phyloP scores from a whole-genome alignment of 2,797 vertebrate species.

The Mormyrops attenuatus region DNA sequence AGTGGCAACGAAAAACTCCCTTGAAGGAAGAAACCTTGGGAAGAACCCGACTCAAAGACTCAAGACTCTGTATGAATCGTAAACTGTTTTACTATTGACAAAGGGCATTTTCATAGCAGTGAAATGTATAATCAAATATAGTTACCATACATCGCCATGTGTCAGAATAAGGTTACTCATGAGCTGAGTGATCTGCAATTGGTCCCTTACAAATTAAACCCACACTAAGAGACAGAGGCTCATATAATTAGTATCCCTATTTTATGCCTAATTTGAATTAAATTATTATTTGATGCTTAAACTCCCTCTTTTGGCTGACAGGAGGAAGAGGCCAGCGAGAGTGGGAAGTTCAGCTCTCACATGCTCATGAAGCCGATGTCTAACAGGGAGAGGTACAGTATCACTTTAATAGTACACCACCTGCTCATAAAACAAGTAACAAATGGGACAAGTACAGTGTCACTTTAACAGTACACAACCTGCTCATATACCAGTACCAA shows the following conservation, averaged over 20 bases:
- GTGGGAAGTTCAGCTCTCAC: constrained; percentile 66
- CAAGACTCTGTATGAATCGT: background rate
- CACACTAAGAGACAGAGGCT: background rate
- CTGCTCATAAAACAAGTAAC: constrained; percentile 87
- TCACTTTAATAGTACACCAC: constrained; percentile 31
- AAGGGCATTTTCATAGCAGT: background rate
- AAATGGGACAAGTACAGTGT: background rate
- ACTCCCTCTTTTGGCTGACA: constrained; percentile 17
- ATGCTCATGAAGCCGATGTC: constrained; percentile 93
- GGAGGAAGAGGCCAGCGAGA: constrained; percentile 34
- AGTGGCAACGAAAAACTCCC: background rate
- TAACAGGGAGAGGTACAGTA: constrained; percentile 77
- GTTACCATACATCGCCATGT: background rate
- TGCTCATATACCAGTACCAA: constrained; percentile 43
- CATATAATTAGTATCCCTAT: background rate
- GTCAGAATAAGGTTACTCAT: background rate
- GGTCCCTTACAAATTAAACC: background rate
- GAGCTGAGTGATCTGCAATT: background rate
- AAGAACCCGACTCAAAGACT: background rate
- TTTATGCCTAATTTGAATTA: background rate
- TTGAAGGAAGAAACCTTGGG: background rate
- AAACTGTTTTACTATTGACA: background rate
- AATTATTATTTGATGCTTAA: background rate
- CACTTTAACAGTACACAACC: background rate
- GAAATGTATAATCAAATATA: background rate